These are phyloP conservation scores for Gymnocheta viridis DNA, from an alignment of 2,888 invertebrate species.

Conservation along the genomic window DNA sequence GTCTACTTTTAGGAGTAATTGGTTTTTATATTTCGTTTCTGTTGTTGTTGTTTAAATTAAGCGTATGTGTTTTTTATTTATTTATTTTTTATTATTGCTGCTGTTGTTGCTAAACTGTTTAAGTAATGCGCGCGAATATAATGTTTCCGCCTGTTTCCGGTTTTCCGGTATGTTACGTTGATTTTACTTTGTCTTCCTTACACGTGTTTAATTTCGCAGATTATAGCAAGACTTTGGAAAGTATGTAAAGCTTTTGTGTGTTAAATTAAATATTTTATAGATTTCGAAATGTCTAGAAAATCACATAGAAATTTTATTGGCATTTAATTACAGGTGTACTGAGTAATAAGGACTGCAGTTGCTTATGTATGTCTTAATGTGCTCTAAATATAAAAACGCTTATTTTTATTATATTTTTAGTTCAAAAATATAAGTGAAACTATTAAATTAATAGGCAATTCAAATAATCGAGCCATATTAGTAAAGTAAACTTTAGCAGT, in stretches of 20 bases:
- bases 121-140: constrained; percentile 74
- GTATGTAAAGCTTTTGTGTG: background rate
- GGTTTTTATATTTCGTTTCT: constrained; percentile 4
- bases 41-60: constrained; percentile 17
- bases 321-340: constrained; percentile 22
- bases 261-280: constrained; percentile 31
- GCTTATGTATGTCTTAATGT: background rate
- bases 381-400: background rate
- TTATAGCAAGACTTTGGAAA: background rate
- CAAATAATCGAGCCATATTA: too few relatives aligned
- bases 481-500: too few relatives aligned
- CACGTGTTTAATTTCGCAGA: constrained; percentile 18
- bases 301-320: constrained; percentile 15
- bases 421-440: too few relatives aligned
- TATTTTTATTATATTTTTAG: too few relatives aligned
- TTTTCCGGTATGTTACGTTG: constrained; percentile 67
- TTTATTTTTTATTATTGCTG: constrained; percentile 21
- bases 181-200: constrained; percentile 36
- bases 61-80: constrained; percentile 31
- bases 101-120: constrained; percentile 54
- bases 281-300: constrained; percentile 19
- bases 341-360: background rate
- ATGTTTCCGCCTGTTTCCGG: constrained; percentile 66
- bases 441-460: too few relatives aligned
- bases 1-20: constrained; percentile 39